These are phyloP conservation scores for Alexandromys fortis DNA, from an alignment of 2,113 vertebrate genomes.

Conservation along the genomic window DNA sequence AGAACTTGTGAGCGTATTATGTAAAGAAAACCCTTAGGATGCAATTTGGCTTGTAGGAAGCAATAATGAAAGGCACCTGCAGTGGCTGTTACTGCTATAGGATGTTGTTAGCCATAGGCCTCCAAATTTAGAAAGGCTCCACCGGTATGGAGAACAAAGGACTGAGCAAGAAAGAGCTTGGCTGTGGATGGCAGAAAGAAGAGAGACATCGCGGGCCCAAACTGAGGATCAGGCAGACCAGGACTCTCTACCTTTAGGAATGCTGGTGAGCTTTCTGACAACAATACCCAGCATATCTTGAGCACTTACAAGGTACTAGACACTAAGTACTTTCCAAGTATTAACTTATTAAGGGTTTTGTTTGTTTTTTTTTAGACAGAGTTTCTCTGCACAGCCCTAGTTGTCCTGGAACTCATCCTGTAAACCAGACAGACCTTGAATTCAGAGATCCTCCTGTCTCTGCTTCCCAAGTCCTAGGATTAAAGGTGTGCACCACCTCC, in stretches of 20 bases:
- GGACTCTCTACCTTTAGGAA: not conserved
- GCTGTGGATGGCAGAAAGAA: not conserved
- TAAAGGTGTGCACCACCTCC: too few species aligned
- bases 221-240: not conserved
- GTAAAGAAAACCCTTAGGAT: not conserved
- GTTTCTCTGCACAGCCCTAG: not conserved
- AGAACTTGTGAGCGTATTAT: not conserved
- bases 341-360: not conserved
- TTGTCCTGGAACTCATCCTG: not conserved
- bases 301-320: not conserved
- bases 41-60: not conserved
- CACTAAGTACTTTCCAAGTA: constrained; percentile 1
- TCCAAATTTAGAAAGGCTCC: not conserved
- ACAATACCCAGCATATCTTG: not conserved
- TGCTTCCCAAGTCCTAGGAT: too few species aligned
- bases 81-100: not conserved
- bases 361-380: not conserved
- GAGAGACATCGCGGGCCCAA: not conserved
- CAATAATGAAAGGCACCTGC: not conserved
- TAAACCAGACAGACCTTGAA: not conserved
- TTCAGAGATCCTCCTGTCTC: not conserved
- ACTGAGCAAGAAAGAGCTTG: not conserved
- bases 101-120: not conserved
- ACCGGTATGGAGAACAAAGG: not conserved
- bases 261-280: not conserved